Evolutionary conservation across 37 sponge, comb jelly and placozoan species (phyloP).

Genomic region (Dysidea cf. avara): DNA sequence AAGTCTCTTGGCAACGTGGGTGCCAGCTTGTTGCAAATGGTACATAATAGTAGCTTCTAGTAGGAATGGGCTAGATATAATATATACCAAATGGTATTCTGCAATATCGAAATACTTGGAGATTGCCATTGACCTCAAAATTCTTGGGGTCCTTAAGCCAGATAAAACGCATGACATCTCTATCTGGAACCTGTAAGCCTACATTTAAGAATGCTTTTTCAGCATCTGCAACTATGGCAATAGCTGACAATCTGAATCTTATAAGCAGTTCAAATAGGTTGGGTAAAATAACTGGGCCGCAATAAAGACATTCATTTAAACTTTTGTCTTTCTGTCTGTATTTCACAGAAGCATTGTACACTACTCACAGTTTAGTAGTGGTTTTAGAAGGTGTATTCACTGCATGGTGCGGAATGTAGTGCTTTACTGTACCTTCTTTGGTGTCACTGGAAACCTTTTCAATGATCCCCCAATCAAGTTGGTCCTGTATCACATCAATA

Average conservation of each 20-base stretch:
- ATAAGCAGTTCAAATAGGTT: conserved; percentile 31
- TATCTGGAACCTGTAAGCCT: too few species aligned
- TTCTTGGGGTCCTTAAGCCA: too few species aligned
- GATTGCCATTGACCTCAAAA: too few species aligned
- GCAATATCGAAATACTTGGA: too few species aligned
- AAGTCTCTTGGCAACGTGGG: not conserved
- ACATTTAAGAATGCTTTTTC: conserved; percentile 62
- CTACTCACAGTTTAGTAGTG: conserved; percentile 47
- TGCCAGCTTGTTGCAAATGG: too few species aligned
- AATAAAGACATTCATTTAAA: conserved; percentile 23
- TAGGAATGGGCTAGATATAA: too few species aligned
- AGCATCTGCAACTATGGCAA: conserved; percentile 36
- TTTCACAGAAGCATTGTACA: conserved; percentile 54
- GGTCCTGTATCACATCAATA: conserved; percentile 18
- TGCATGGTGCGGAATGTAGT: conserved; percentile 38
- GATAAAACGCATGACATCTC: too few species aligned
- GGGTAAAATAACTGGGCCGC: conserved; percentile 33
- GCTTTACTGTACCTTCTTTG: not conserved
- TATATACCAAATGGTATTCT: too few species aligned
- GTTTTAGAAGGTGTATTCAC: conserved; percentile 14
- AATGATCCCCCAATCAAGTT: conserved; percentile 20
- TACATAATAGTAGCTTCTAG: too few species aligned
- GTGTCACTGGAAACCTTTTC: conserved; percentile 15
- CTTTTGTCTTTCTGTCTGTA: not conserved
- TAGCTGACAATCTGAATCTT: conserved; percentile 9